These are phyloP conservation scores for Chelonoidis abingdonii DNA, from an alignment of 2,113 vertebrate species.

Conservation along the genomic window DNA sequence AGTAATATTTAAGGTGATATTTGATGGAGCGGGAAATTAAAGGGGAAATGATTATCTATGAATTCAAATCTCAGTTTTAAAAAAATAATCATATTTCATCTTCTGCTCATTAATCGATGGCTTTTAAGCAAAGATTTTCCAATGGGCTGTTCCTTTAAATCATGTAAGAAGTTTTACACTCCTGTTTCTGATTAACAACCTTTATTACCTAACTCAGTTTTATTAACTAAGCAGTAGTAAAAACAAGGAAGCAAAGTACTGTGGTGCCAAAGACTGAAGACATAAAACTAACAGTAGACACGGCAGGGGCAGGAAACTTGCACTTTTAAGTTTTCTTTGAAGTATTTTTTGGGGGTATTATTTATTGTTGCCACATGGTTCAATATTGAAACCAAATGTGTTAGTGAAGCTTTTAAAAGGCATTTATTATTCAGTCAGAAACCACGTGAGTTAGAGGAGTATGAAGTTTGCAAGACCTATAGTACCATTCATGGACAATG, in stretches of 20 bases:
- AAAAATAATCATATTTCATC: not conserved
- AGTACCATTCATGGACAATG: constrained; percentile 22
- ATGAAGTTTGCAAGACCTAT: constrained; percentile 28
- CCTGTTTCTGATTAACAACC: constrained; percentile 48
- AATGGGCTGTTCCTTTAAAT: not conserved
- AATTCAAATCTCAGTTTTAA: not conserved
- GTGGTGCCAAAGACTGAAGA: constrained; percentile 44
- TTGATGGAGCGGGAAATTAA: not conserved
- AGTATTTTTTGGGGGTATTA: constrained; percentile 76
- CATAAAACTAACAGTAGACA: constrained; percentile 78
- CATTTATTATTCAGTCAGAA: constrained; percentile 40
- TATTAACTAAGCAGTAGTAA: constrained; percentile 77
- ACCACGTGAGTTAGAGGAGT: constrained; percentile 30
- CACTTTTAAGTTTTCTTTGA: constrained; percentile 84
- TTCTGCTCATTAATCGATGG: not conserved
- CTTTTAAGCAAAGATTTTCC: not conserved
- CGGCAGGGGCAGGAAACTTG: constrained; percentile 75
- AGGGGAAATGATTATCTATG: not conserved
- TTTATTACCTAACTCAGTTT: constrained; percentile 29
- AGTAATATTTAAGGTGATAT: not conserved
- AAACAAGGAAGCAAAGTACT: constrained; percentile 76
- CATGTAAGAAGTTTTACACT: not conserved
- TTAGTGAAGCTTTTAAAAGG: constrained; percentile 61
- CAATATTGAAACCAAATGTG: constrained; percentile 81
- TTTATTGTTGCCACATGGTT: constrained; percentile 83